These are phyloP conservation scores for Idris sp. DNA, from an alignment of 1,140 invertebrate genomes.

Conservation along the genomic window DNA sequence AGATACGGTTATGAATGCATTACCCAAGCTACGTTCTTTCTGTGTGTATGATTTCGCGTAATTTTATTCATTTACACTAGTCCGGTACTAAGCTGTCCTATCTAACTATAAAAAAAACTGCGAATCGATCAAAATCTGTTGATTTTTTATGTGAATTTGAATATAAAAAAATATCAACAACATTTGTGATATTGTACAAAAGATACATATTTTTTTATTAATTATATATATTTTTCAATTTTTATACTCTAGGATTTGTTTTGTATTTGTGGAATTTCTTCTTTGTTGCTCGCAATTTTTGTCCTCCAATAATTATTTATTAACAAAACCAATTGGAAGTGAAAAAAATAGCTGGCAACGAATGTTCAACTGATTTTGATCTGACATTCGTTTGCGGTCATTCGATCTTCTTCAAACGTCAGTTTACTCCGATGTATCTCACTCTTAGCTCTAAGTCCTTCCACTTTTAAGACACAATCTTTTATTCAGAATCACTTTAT, in stretches of 20 bases:
- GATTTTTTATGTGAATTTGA: conserved; percentile 14
- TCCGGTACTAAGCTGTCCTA: conserved; percentile 66
- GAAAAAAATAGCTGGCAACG: conserved; percentile 29
- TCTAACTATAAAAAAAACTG: conserved; percentile 49
- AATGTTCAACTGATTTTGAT: conserved; percentile 57
- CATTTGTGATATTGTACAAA: conserved; percentile 45
- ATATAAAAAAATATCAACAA: too few species aligned
- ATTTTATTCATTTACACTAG: conserved; percentile 64
- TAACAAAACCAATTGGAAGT: conserved; percentile 19
- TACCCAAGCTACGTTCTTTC: conserved; percentile 49
- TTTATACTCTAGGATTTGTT: neutral
- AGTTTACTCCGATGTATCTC: conserved; percentile 62
- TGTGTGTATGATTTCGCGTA: conserved; percentile 55
- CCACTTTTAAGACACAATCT: conserved; percentile 37
- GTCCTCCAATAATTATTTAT: conserved; percentile 41
- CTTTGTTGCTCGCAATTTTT: conserved; percentile 25
- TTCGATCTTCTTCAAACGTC: conserved; percentile 52
- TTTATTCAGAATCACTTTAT: conserved; percentile 32
- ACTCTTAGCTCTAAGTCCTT: conserved; percentile 55
- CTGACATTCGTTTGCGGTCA: conserved; percentile 27
- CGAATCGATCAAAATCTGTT: conserved; percentile 59
- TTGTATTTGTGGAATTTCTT: neutral
- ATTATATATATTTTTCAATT: conserved; percentile 47
- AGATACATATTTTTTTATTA: conserved; percentile 25
- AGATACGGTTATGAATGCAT: conserved; percentile 49